Evolutionary conservation across 2,888 invertebrate species (phyloP), one percentile per base, ranked within the genome.

Genomic region (Acleris emargana): DNA sequence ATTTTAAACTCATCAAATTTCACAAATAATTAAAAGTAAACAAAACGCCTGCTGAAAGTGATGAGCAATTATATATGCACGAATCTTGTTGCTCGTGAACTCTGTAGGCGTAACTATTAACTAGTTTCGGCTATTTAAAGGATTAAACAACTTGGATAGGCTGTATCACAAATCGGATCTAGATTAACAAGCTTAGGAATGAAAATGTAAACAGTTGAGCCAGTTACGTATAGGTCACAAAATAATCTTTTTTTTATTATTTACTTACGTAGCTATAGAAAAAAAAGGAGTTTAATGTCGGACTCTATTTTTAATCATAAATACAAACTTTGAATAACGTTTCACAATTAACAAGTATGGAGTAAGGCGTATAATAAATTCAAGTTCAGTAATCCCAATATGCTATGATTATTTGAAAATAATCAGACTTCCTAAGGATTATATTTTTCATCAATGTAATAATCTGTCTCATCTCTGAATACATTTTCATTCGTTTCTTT

Each of bases 21-120:
- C 51, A 51, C 22, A 25, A 51, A 28, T 28, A 25, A 25, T 25
- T 22, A 51, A 51, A 13, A 13, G 25, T 42, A 13, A 28, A 16
- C 42, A 20, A 57, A 43, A 25, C 62, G 62, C 57, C 62, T 62
- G 43, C 49, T 42, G 6, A 62, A 43, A 57, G 50, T 55, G 25
- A 62, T 28, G 43, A 62, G 50, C 50, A 57, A 57, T 51, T 3
- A 57, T n/a, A 49, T 51, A 51, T 51, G 50, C 55, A 38, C 16
- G n/a, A 42, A 6, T 50, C 49, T 42, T 25, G 9, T n/a, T 5
- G 16, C 55, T 57, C 55, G 42, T 42, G 54, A 57, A 43, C 17
- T 43, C 18, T 20, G 50, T 57, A 62, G 62, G 62, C 62, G 49
- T 17, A 5, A 45, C 45, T 45, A 45, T 17, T 25, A 57, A 57